Percentiles rank a stretch among this genome's conserved stretches.
phyloP scores from a whole-genome alignment of 2,113 vertebrate species.

The Heteronetta atricapilla region DNA sequence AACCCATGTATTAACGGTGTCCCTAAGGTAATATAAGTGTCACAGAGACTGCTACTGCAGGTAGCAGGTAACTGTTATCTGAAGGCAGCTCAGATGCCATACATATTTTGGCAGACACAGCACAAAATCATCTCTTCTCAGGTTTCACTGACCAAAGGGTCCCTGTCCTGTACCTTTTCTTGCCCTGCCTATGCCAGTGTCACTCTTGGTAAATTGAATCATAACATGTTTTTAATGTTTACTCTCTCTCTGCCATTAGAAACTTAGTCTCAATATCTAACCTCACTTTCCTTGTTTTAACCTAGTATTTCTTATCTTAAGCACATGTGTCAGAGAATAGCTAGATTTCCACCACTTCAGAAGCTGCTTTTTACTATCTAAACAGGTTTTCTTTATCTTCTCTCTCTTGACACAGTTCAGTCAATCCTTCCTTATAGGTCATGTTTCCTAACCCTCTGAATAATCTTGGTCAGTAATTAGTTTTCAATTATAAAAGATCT shows the following conservation, averaged over 20 bases:
- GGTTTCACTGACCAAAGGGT: not conserved
- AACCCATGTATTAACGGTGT: not conserved
- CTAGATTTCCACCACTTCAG: too few species aligned
- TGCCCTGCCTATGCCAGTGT: not conserved
- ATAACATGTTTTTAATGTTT: not conserved
- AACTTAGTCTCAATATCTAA: not conserved
- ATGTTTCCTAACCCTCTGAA: not conserved
- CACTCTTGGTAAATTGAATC: not conserved
- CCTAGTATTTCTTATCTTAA: not conserved
- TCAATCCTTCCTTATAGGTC: not conserved
- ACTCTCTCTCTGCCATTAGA: not conserved
- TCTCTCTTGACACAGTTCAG: not conserved
- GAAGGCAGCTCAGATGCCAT: not conserved
- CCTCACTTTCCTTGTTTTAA: not conserved
- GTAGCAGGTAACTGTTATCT: not conserved
- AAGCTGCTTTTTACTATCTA: not conserved
- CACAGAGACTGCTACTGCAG: not conserved
- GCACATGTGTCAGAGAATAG: not conserved
- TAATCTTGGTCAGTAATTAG: not conserved
- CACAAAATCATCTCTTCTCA: not conserved
- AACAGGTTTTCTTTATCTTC: not conserved
- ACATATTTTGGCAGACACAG: not conserved
- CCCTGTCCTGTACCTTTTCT: not conserved
- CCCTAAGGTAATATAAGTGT: not conserved
- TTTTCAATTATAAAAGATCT: not conserved